These are phyloP conservation scores for Molorchus minor DNA, from an alignment of 2,888 invertebrate genomes.

Conservation along the genomic window DNA sequence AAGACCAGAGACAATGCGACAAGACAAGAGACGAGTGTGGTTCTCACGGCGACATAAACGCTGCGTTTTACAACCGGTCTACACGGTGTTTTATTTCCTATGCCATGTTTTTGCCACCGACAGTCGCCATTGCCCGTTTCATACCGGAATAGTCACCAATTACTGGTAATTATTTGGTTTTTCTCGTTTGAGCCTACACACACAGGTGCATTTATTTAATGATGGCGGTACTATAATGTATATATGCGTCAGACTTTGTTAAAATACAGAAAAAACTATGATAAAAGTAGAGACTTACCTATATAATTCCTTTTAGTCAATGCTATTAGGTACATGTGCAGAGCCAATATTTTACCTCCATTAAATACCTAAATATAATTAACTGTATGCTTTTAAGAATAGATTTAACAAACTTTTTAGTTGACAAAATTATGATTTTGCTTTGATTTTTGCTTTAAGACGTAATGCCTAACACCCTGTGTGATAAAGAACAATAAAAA, in stretches of 20 bases:
- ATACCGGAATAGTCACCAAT: slow-evolving; percentile 56
- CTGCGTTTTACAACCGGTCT: slow-evolving; percentile 40
- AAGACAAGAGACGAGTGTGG: slow-evolving; percentile 37
- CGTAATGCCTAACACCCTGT: no score
- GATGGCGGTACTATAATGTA: slow-evolving; percentile 8
- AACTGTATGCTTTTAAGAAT: no score
- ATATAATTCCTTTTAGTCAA: no score
- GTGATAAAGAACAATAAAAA: no score
- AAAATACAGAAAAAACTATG: no score
- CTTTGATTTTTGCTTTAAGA: no score
- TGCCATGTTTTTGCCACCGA: slow-evolving; percentile 52
- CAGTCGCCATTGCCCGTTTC: slow-evolving; percentile 53
- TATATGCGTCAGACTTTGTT: slow-evolving; percentile 15
- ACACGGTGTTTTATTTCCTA: slow-evolving; percentile 53
- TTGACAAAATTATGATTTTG: no score
- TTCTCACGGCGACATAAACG: slow-evolving; percentile 52
- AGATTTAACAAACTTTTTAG: no score
- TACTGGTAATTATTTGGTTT: slow-evolving; percentile 53
- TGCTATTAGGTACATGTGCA: no score
- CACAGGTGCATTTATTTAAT: slow-evolving; percentile 33
- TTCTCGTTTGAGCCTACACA: slow-evolving; percentile 30
- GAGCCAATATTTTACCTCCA: no score
- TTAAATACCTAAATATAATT: no score
- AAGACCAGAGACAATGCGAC: slow-evolving; percentile 39
- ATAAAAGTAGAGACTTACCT: no score